Evolutionary conservation across 2,113 vertebrate genomes (phyloP), one percentile per base, ranked within the genome.

Genomic region (Abramis brama): DNA sequence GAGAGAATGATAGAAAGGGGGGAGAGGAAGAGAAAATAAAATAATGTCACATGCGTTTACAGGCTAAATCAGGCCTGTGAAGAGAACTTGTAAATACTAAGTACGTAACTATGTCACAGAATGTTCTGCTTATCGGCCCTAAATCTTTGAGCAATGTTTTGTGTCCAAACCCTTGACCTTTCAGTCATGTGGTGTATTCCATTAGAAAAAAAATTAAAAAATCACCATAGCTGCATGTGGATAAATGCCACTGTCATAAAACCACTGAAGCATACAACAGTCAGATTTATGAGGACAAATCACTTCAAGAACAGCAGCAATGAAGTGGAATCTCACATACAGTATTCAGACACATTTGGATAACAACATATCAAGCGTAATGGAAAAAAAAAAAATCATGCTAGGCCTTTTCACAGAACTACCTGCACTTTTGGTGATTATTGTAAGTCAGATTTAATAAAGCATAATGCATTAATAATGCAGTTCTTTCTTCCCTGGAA

Each of bases 81-180:
- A 60, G 30, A 79, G 33, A 33, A 79, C 52, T 79, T 19, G 15
- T 30, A 12, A 15, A 30, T 77, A 6, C 13, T 75, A 52, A 52
- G 30, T 55, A 55, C 0, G 9, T 19, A 55, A 57, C 15, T 75
- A 75, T 55, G 15, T 36, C 55, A 36, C 50, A 79, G 43, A 9
- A 10, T 43, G 10, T 43, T 79, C 77, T 59, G 30, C 23, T 59
- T 47, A 74, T 45, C 47, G 39, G 19, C 33, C 45, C 8, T 74
- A 33, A 43, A 60, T 59, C 21, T 79, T 79, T 79, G 77, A 79
- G 59, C 33, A 79, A 79, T 39, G 77, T 5, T 79, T 79, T 25
- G 75, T 59, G 39, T 83, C 45, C 15, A 79, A 79, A 66, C 64
- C 55, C 55, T 64, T 88, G 83, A 88, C 85, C 85, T 86, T 88